Percentiles rank a stretch among this genome's conserved stretches.
Conservation (phyloP, 2,113 vertebrate genomes). For the Pedionomus torquatus region DNA sequence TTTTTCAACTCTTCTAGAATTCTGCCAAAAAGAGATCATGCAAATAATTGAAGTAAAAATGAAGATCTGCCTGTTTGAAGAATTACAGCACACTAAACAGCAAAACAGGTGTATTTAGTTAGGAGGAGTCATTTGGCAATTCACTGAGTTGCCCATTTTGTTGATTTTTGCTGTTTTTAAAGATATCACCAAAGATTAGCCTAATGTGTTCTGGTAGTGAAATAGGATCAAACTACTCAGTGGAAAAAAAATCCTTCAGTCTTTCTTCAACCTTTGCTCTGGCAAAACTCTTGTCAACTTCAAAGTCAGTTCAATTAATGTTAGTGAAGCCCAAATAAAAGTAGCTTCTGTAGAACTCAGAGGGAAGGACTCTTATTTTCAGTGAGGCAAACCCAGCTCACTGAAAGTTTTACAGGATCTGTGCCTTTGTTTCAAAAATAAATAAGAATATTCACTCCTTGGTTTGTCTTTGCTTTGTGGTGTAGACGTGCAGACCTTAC, state of each 20-base stretch:
- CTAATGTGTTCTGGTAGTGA: constrained; percentile 18
- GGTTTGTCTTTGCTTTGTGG: constrained; percentile 5
- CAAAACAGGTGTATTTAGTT: constrained; percentile 26
- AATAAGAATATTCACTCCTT: background rate
- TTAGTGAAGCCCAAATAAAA: background rate
- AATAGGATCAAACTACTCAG: constrained; percentile 51
- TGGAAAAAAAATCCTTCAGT: constrained; percentile 24
- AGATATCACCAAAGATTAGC: constrained; percentile 45
- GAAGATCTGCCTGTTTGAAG: background rate
- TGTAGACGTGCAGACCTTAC: background rate
- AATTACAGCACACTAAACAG: background rate
- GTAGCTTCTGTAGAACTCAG: background rate
- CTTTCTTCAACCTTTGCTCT: constrained; percentile 3
- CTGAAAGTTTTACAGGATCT: background rate
- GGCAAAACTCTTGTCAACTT: background rate
- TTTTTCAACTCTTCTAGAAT: background rate
- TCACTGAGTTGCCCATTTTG: background rate
- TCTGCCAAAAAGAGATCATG: background rate
- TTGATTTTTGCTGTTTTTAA: constrained; percentile 48
- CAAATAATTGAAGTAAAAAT: constrained; percentile 18
- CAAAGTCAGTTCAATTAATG: background rate
- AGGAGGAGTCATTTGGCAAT: background rate
- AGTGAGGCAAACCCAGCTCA: background rate
- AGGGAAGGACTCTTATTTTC: background rate
- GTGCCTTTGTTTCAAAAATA: background rate